Percentiles rank a stretch among this genome's conserved stretches.
phyloP scores from a whole-genome alignment of 2,888 invertebrate genomes.

The Lithophane semibrunnea region DNA sequence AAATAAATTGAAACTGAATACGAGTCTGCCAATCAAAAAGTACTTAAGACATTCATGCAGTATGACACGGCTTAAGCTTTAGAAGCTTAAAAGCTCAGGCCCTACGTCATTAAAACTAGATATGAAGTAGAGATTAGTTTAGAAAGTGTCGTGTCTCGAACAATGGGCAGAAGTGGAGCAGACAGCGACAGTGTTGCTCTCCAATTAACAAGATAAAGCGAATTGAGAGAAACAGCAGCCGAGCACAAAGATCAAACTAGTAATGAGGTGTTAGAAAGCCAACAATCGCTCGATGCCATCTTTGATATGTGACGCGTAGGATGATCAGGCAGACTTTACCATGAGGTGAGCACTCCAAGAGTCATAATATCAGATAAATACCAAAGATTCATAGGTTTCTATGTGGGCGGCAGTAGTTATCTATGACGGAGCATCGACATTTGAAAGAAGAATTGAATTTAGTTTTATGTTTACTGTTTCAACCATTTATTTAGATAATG shows the following conservation, averaged over 20 bases:
- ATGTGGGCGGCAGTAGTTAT: slow-evolving; percentile 61
- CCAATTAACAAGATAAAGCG: slow-evolving; percentile 82
- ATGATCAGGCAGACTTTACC: slow-evolving; percentile 56
- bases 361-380: slow-evolving; percentile 61
- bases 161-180: slow-evolving; percentile 83
- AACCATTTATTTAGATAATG: slow-evolving; percentile 48
- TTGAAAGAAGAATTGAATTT: slow-evolving; percentile 47
- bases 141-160: slow-evolving; percentile 86
- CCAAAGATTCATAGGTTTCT: slow-evolving; percentile 47
- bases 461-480: slow-evolving; percentile 41
- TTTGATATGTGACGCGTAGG: slow-evolving; percentile 65
- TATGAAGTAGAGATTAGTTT: slow-evolving; percentile 81
- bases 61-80: slow-evolving; percentile 57
- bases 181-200: slow-evolving; percentile 72
- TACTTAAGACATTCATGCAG: slow-evolving; percentile 52
- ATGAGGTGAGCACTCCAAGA: slow-evolving; percentile 42
- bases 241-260: slow-evolving; percentile 69
- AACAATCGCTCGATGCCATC: slow-evolving; percentile 74
- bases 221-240: slow-evolving; percentile 77
- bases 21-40: slow-evolving; percentile 52
- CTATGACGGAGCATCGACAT: slow-evolving; percentile 54
- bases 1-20: slow-evolving; percentile 43
- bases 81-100: slow-evolving; percentile 71
- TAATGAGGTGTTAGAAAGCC: slow-evolving; percentile 76
- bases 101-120: slow-evolving; percentile 80